Base-by-base conservation (phyloP, 2,888 invertebrate species). In the Plagodis dolabraria region DNA sequence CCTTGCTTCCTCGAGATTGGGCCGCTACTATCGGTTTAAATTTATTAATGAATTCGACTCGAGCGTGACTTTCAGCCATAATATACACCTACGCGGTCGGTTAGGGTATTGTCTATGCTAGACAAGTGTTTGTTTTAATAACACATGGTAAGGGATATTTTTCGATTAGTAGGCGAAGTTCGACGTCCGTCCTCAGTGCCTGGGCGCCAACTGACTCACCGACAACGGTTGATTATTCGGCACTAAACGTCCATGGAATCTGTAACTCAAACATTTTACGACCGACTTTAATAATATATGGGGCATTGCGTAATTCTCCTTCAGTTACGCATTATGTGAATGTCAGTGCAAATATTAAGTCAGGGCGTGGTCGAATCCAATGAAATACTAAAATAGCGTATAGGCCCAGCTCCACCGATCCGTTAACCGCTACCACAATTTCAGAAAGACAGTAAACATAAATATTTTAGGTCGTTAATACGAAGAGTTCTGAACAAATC, bases 221-320 rank as follows among this genome's bases (percentile, higher is more conserved):
- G 82, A 79, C 83, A 76, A 76, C 77, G 67, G 79, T 72, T 86
- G 87, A 89, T 89, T 88, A 90, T 88, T 87, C 85, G 76, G 76
- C 82, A 87, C 80, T 89, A 89, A 89, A 90, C 75, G 88, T 88
- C 89, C 79, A 85, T 85, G 82, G 86, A 82, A 85, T 87, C 88
- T 80, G 88, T 91, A 91, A 90, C 88, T 91, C 90, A 90, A 75
- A 76, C 80, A 85, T 85, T 92, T 92, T 91, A 91, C 76, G 82
- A 74, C 72, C 82, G 81, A 81, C 83, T 85, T 83, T 79, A 83
- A 87, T 89, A 90, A 89, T 87, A 87, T 88, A 88, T 86, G 87
- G 84, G 85, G 86, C 87, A 83, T 86, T 89, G 81, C 89, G 87
- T 86, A 88, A 86, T 84, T 81, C 83, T 77, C 77, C 77, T 80